phyloP scores from a whole-genome alignment of 2,888 invertebrate genomes.

The Acronicta psi region DNA sequence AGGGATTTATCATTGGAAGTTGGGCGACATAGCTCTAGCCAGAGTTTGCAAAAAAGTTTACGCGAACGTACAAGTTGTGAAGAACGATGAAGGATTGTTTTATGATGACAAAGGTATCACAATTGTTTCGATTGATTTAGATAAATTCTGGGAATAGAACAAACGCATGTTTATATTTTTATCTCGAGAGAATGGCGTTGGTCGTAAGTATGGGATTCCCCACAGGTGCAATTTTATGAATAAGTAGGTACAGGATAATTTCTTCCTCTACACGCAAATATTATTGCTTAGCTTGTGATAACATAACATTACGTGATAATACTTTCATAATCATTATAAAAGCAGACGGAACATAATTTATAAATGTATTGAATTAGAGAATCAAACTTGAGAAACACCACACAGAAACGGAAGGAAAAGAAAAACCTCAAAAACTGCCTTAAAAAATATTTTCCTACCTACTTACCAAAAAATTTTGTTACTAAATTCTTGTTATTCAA shows the following conservation, averaged over 20 bases:
- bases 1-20: slow-evolving; percentile 80
- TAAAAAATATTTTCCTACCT: too few relatives aligned
- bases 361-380: too few relatives aligned
- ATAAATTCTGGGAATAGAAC: slow-evolving; percentile 20
- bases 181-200: slow-evolving; percentile 12
- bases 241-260: slow-evolving; percentile 12
- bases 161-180: slow-evolving; percentile 34
- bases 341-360: too few relatives aligned
- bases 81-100: slow-evolving; percentile 81
- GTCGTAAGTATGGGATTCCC: slow-evolving; percentile 23
- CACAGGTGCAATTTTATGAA: slow-evolving; percentile 37
- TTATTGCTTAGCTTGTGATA: not conserved
- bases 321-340: not conserved
- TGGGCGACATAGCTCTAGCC: slow-evolving; percentile 81
- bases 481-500: too few relatives aligned
- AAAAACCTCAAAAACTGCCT: too few relatives aligned
- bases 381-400: too few relatives aligned
- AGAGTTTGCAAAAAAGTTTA: slow-evolving; percentile 79
- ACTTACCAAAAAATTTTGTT: too few relatives aligned
- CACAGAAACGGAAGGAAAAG: too few relatives aligned
- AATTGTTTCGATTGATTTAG: slow-evolving; percentile 29
- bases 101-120: slow-evolving; percentile 79
- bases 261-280: slow-evolving; percentile 20
- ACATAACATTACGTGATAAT: slow-evolving; percentile 1
- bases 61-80: slow-evolving; percentile 80